These are phyloP conservation scores for Sylvilagus floridanus DNA, from an alignment of 2,797 vertebrate genomes.

Conservation along the genomic window DNA sequence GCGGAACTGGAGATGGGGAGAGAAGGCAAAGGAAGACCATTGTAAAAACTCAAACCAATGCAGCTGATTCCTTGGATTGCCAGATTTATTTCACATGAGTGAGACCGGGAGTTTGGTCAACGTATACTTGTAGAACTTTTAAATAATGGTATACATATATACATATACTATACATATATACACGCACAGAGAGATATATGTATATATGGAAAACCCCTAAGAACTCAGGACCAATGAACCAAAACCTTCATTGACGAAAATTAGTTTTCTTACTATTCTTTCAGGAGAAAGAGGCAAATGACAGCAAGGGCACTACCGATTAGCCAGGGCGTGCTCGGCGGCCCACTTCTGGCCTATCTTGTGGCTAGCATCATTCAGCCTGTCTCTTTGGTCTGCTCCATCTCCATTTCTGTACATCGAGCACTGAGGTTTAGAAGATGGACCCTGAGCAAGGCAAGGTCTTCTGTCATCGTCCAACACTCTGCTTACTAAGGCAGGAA, in stretches of 20 bases:
- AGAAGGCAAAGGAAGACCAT: conserved; percentile 55
- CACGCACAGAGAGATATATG: conserved; percentile 69
- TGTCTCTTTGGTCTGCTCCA: conserved; percentile 67
- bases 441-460: conserved; percentile 67
- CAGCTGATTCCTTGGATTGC: conserved; percentile 62
- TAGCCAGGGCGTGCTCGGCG: neutral
- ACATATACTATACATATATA: conserved; percentile 74
- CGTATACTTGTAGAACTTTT: conserved; percentile 28
- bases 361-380: neutral
- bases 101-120: conserved; percentile 29
- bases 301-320: neutral
- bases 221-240: conserved; percentile 59
- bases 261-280: conserved; percentile 46
- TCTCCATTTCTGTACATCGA: neutral
- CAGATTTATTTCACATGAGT: conserved; percentile 57
- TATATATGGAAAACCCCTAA: conserved; percentile 75
- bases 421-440: conserved; percentile 56
- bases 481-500: conserved; percentile 73
- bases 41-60: conserved; percentile 65
- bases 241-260: conserved; percentile 41
- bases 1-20: conserved; percentile 43
- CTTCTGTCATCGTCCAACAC: conserved; percentile 16
- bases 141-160: conserved; percentile 69
- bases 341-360: neutral
- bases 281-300: conserved; percentile 61